Evolutionary conservation across 1,140 invertebrate species (phyloP), one percentile per base, ranked within the genome.

Genomic region (Aphidius gifuensis): DNA sequence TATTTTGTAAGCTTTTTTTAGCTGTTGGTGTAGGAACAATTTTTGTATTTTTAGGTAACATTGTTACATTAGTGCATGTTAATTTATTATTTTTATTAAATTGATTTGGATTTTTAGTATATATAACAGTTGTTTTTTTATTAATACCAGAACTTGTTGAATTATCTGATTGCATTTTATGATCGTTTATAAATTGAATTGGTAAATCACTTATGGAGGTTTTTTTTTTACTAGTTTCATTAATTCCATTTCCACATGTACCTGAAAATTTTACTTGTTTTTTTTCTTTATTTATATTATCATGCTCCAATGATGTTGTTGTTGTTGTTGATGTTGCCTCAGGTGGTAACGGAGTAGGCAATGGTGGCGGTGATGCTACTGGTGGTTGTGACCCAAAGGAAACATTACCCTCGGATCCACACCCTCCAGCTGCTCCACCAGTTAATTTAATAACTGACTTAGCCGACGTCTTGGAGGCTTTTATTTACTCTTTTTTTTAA

Each of bases 381-480:
- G 54, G 46, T 47, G 60, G 71, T 56, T 64, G 69, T 60, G 72
- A 67, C 58, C 70, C 73, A 68, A 74, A 70, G 69, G 77, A 74
- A 61, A 69, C 42, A 59, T 71, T 69, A 43, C 76, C 75, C 68
- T 60, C 66, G 50, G 50, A 48, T 21, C 44, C 49, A 11, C 70
- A 71, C 66, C 72, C 68, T 59, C 73, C 75, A 68, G 71, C 74
- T 69, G 72, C 71, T 67, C 77, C 77, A 75, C 75, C 76, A 56
- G 60, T 74, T 76, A 76, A 75, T 74, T 79, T 76, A 60, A 76
- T 80, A 66, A 78, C 77, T 69, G 77, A 78, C 46, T 75, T 74
- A 64, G 70, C 80, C 78, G 78, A 79, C 79, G 79, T 80, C 71
- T 80, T 80, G 78, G 66, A 76, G 71, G 78, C 71, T 71, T 74